Percentiles rank a stretch among this genome's conserved stretches.
phyloP scores from a whole-genome alignment of 2,888 invertebrate genomes.

The Diarsia mendica region DNA sequence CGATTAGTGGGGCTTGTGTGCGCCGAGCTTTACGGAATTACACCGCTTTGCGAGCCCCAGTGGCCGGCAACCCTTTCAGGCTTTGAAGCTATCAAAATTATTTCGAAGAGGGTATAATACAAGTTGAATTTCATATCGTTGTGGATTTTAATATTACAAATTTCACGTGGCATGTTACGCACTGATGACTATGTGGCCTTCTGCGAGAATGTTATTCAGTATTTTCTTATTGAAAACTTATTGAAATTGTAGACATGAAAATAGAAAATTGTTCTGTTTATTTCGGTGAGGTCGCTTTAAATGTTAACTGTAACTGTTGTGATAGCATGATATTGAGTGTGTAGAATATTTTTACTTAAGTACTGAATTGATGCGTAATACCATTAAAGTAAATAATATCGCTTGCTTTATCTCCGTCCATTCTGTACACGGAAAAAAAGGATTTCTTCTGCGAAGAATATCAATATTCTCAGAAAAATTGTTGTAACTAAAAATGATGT shows the following conservation, averaged over 20 bases:
- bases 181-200: constrained; percentile 65
- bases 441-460: no score
- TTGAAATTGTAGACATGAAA: constrained; percentile 42
- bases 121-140: constrained; percentile 74
- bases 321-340: not conserved
- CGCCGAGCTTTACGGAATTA: constrained; percentile 78
- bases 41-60: constrained; percentile 76
- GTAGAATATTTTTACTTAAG: not conserved
- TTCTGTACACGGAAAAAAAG: no score
- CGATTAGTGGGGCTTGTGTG: constrained; percentile 85
- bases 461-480: no score
- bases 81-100: constrained; percentile 88
- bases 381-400: not conserved
- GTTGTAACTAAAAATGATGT: no score
- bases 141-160: constrained; percentile 72
- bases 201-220: constrained; percentile 50
- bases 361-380: not conserved
- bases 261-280: constrained; percentile 30
- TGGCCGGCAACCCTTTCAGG: constrained; percentile 83
- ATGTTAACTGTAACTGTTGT: not conserved
- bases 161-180: constrained; percentile 69
- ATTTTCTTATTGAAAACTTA: constrained; percentile 56
- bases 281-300: not conserved
- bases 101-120: constrained; percentile 79
- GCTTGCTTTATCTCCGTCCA: not conserved